phyloP scores from a whole-genome alignment of 1,140 invertebrate genomes.

The Monomorium pharaonis region DNA sequence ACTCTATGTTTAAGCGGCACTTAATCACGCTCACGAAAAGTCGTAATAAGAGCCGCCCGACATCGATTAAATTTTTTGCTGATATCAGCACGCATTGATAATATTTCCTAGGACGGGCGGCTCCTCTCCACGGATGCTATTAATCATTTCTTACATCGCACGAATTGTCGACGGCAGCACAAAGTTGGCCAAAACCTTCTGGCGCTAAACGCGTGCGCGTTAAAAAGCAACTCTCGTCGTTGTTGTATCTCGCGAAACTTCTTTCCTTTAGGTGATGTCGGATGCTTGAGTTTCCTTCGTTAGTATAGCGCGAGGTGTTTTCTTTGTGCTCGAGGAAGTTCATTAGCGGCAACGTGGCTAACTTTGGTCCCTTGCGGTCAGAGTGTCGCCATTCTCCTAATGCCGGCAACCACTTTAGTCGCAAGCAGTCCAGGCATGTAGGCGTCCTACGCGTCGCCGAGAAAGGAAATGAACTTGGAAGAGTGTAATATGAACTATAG shows the following conservation, averaged over 20 bases:
- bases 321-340: slow-evolving; percentile 56
- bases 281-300: slow-evolving; percentile 57
- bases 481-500: slow-evolving; percentile 1
- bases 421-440: slow-evolving; percentile 18
- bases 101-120: slow-evolving; percentile 10
- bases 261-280: slow-evolving; percentile 36
- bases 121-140: neutral
- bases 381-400: slow-evolving; percentile 52
- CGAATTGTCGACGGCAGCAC: slow-evolving; percentile 12
- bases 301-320: slow-evolving; percentile 52
- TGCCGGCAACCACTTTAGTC: slow-evolving; percentile 41
- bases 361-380: slow-evolving; percentile 57
- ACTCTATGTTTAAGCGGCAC: neutral
- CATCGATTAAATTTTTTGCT: slow-evolving; percentile 17
- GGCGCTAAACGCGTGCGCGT: slow-evolving; percentile 35
- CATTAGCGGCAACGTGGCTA: slow-evolving; percentile 51
- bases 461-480: slow-evolving; percentile 45
- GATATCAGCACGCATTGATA: slow-evolving; percentile 28
- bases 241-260: slow-evolving; percentile 44
- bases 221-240: slow-evolving; percentile 45
- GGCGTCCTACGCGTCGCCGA: neutral
- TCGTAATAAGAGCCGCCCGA: neutral
- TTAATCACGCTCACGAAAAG: slow-evolving; percentile 32
- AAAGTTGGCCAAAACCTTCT: slow-evolving; percentile 39
- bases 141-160: slow-evolving; percentile 42